phyloP scores from a whole-genome alignment of 1,140 invertebrate species.

The Bombus waltoni region DNA sequence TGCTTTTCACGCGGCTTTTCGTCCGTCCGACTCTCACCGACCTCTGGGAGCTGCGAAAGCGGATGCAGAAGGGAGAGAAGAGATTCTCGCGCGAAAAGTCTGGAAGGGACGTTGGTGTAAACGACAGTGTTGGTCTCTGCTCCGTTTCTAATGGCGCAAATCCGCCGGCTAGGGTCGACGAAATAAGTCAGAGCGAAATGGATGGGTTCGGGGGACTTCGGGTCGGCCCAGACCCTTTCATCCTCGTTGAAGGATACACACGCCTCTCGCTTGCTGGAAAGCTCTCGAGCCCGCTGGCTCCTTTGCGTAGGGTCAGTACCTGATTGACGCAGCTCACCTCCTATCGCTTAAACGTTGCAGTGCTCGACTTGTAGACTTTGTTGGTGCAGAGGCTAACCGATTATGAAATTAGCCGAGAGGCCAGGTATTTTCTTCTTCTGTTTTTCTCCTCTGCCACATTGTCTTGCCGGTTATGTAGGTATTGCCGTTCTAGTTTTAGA shows the following conservation, averaged over 20 bases:
- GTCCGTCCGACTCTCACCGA: neutral
- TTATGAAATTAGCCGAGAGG: slow-evolving; percentile 28
- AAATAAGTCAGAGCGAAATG: slow-evolving; percentile 29
- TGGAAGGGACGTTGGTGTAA: neutral
- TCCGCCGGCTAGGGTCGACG: slow-evolving; percentile 27
- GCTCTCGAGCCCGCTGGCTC: slow-evolving; percentile 39
- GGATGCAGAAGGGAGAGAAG: neutral
- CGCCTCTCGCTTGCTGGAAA: slow-evolving; percentile 47
- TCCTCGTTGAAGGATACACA: slow-evolving; percentile 57
- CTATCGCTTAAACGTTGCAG: neutral
- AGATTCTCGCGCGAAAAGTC: slow-evolving; percentile 35
- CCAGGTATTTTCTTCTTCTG: too few relatives aligned
- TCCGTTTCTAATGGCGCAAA: slow-evolving; percentile 28
- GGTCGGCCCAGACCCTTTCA: slow-evolving; percentile 53
- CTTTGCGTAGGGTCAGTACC: slow-evolving; percentile 42
- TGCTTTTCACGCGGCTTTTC: neutral
- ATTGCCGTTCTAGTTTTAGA: too few relatives aligned
- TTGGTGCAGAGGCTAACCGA: slow-evolving; percentile 7
- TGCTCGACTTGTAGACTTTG: slow-evolving; percentile 11
- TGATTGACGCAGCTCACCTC: slow-evolving; percentile 31
- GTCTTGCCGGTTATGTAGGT: neutral
- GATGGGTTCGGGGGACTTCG: slow-evolving; percentile 8
- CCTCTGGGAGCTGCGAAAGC: neutral
- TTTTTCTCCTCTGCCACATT: neutral
- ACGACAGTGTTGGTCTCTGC: too few relatives aligned